These are phyloP conservation scores for Plebejus melissa DNA, from an alignment of 2,888 invertebrate genomes.

Conservation along the genomic window DNA sequence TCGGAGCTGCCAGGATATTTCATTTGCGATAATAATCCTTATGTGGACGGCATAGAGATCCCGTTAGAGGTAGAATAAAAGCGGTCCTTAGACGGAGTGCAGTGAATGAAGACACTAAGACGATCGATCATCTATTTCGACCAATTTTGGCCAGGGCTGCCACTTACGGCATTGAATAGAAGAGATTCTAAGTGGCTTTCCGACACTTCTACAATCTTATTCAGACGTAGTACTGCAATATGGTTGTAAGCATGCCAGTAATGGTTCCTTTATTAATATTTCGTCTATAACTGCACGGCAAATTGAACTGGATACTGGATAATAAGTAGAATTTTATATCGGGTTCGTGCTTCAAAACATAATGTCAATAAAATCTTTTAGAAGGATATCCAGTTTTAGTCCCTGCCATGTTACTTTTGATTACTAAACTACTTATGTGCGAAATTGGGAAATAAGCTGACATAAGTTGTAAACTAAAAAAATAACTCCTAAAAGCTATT, in stretches of 20 bases:
- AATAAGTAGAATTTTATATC: too few relatives aligned
- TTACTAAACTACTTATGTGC: too few relatives aligned
- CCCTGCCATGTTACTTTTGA: too few relatives aligned
- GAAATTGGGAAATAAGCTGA: too few relatives aligned
- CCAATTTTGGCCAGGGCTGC: constrained; percentile 5
- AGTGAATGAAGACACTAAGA: neutral
- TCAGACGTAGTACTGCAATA: neutral
- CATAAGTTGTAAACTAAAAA: too few relatives aligned
- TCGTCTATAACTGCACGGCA: too few relatives aligned
- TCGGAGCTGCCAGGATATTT: neutral
- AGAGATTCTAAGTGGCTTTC: neutral
- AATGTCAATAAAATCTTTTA: too few relatives aligned
- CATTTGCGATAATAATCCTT: neutral
- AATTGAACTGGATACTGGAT: too few relatives aligned
- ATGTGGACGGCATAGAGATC: neutral
- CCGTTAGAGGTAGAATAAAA: neutral
- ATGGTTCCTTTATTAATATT: too few relatives aligned
- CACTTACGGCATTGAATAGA: constrained; percentile 7
- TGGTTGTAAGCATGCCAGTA: neutral
- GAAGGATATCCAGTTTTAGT: too few relatives aligned
- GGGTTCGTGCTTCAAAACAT: too few relatives aligned
- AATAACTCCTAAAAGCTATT: too few relatives aligned
- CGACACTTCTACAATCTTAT: neutral
- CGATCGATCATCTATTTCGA: neutral
- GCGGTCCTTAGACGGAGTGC: neutral